phyloP scores from a whole-genome alignment of 1,140 invertebrate genomes.

The Bombus waltoni region DNA sequence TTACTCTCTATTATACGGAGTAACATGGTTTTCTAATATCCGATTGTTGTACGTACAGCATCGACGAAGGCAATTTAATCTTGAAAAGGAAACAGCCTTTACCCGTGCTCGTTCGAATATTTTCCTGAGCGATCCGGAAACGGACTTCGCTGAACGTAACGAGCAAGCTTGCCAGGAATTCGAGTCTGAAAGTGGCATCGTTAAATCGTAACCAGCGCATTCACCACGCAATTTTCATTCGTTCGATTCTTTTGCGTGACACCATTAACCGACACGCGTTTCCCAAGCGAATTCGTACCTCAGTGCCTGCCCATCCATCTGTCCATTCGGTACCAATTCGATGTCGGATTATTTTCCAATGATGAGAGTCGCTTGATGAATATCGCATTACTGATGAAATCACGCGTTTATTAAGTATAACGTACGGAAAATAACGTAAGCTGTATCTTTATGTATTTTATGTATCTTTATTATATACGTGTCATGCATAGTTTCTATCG shows the following conservation, averaged over 20 bases:
- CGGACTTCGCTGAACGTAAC: not conserved
- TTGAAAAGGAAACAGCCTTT: not conserved
- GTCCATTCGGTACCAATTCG: not conserved
- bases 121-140: not conserved
- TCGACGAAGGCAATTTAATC: not conserved
- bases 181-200: slow-evolving; percentile 7
- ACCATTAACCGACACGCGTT: not conserved
- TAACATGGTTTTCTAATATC: not conserved
- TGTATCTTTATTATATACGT: no score
- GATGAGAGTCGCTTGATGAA: no score
- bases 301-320: not conserved
- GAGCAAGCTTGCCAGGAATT: slow-evolving; percentile 5
- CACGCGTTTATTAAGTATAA: no score
- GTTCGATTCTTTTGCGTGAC: not conserved
- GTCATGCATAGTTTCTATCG: no score
- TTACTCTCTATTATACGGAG: not conserved
- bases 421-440: no score
- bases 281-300: not conserved
- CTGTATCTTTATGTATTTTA: no score
- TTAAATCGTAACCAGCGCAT: slow-evolving; percentile 1
- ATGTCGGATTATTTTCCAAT: not conserved
- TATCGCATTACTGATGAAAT: no score
- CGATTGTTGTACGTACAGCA: not conserved
- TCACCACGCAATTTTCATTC: not conserved
- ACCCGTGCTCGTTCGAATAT: not conserved